Base-by-base conservation (phyloP, 2,113 vertebrate species). In the Thymallus thymallus region DNA sequence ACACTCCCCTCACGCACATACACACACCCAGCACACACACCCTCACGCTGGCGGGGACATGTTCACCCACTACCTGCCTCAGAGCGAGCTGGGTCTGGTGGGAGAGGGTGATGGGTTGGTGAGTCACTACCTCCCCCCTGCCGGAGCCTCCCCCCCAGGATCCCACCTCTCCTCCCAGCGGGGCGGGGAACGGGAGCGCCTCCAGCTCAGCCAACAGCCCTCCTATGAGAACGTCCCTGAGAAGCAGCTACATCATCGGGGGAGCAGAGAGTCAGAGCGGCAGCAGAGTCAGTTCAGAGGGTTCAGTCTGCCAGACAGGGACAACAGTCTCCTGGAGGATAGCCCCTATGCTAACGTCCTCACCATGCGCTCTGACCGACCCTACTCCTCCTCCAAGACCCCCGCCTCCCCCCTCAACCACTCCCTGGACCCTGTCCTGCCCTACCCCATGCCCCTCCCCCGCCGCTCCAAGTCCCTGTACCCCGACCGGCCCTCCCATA, bases 391-490 rank as follows among this genome's bases (percentile, higher is more conserved):
- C 86, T 93, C 81, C 91, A 95, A 72, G 93, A 88, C 85, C 78
- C 90, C 89, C 0, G 87, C 89, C 0, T 92, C 90, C 0, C 90
- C 87, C 0, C 87, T 92, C 77, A 94, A 95, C 20, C 93, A 96
- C 85, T 94, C 94, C 81, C 96, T 90, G 73, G 92, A 95, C 58
- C 92, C 97, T 66, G 95, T 96, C 56, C 10, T 24, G 14, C 26
- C 23, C 10, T 5, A 82, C 30, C 90, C 90, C 0, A 56, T 91
- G 79, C 88, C 90, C 68, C 79, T 96, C 70, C 95, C 94, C 64
- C 94, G 95, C 72, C 91, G 96, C 89, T 96, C 96, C 77, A 97
- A 95, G 87, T 98, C 96, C 7, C 94, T 98, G 81, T 94, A 98
- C 79, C 94, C 96, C 0, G 94, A 95, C 71, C 94, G 93, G 35